Base-by-base conservation (phyloP, 2,113 vertebrate species). In the Erythrocebus patas region DNA sequence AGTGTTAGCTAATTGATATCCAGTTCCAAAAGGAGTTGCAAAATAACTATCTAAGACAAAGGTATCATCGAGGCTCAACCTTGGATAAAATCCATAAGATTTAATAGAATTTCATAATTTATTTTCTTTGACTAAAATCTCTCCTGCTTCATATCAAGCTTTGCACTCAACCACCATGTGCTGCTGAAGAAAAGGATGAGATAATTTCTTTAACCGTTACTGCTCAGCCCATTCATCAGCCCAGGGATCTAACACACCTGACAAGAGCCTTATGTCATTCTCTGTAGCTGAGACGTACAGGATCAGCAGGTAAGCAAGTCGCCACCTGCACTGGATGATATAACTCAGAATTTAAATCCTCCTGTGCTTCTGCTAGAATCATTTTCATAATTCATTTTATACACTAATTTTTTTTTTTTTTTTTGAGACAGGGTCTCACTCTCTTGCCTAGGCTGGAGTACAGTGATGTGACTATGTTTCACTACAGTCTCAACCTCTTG, bases 331-430 rank as follows among this genome's bases (percentile, higher is more conserved):
- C 57, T 82, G 66, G 72, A 70, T 94, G 81, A 40, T 78, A 22
- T 38, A 66, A 91, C 64, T 78, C 52, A 70, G 75, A 85, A 95
- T 32, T 94, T 91, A 81, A 89, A 32, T 89, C 78, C 83, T 81
- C 73, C n/a, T 38, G 30, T 5, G 4, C 66, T 96, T 96, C 92
- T 96, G 93, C 45, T 84, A 73, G 35, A 70, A 48, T 64, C 45
- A 87, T 93, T 91, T 91, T 84, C 50, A 20, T 45, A 84, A 80
- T 81, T 95, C 40, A 59, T 88, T 96, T 95, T 80, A 43, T 57
- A 88, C 76, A 80, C n/a, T 87, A 72, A 7, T 55, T 55, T 20
- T 52, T 55, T 55, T 52, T 52, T 52, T 55, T 55, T 55, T 52
- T 55, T 55, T 55, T 55, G 2, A 55, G 17, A 55, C 17, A 55